A percentile compares a stretch with the other conserved stretches of the same genome.
phyloP scores from a whole-genome alignment of 2,797 vertebrate species.

The Adelosebastes latens region DNA sequence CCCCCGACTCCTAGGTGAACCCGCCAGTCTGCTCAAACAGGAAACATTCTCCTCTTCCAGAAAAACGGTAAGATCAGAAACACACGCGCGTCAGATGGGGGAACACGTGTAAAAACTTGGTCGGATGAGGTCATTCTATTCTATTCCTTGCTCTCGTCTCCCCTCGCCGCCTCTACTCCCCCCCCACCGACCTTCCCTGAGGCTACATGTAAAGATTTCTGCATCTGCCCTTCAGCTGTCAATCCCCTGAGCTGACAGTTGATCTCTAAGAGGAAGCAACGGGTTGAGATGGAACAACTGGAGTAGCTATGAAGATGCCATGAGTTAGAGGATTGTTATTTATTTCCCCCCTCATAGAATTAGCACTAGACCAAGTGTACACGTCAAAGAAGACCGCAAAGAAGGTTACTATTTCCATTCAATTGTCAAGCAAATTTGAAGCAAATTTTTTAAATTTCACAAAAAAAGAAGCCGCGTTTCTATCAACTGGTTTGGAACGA shows the following conservation, averaged over 20 bases:
- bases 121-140: slow-evolving; percentile 64
- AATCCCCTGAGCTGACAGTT: slow-evolving; percentile 27
- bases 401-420: not conserved
- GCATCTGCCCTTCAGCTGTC: slow-evolving; percentile 36
- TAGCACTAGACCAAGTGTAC: not conserved
- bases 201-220: slow-evolving; percentile 50
- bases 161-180: not conserved
- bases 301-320: not conserved
- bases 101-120: slow-evolving; percentile 70
- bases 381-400: not conserved
- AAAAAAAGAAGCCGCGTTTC: no score
- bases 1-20: slow-evolving; percentile 79
- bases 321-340: not conserved
- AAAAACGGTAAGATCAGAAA: slow-evolving; percentile 73
- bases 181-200: slow-evolving; percentile 2
- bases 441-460: no score
- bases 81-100: slow-evolving; percentile 65
- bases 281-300: not conserved
- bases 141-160: slow-evolving; percentile 4
- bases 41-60: slow-evolving; percentile 72
- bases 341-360: not conserved
- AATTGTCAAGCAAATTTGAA: no score
- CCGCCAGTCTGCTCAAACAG: slow-evolving; percentile 73
- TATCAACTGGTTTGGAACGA: no score
- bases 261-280: slow-evolving; percentile 6